Conservation (phyloP, 2,797 vertebrate species). For the Neosalanx taihuensis region DNA sequence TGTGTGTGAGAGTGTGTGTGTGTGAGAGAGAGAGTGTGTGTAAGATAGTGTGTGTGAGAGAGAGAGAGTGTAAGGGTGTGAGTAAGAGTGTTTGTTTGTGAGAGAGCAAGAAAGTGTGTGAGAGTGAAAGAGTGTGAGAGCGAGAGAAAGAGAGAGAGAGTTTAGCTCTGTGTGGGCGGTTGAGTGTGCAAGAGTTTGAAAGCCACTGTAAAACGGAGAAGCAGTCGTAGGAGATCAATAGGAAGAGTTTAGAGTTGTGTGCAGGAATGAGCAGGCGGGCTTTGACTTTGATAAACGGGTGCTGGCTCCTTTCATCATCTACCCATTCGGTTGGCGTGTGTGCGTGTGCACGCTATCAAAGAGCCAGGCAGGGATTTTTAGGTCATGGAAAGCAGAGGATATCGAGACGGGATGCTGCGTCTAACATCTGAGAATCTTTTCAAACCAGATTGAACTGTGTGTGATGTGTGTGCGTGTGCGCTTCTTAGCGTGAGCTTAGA, state of each 20-base stretch:
- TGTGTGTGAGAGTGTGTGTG: too few species aligned
- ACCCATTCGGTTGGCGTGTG: background rate
- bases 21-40: too few species aligned
- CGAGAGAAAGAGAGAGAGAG: too few species aligned
- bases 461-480: background rate
- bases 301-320: slow-evolving; percentile 30
- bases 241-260: slow-evolving; percentile 22
- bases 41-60: too few species aligned
- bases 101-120: background rate
- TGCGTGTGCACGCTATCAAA: slow-evolving; percentile 4
- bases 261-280: slow-evolving; percentile 19
- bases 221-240: slow-evolving; percentile 12
- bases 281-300: slow-evolving; percentile 43
- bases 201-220: background rate
- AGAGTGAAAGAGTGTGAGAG: background rate
- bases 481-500: too few species aligned
- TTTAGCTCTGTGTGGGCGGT: too few species aligned
- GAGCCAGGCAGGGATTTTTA: background rate
- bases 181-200: too few species aligned
- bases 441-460: background rate
- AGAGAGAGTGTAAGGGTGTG: background rate
- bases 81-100: background rate
- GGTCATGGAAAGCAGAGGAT: background rate
- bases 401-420: background rate
- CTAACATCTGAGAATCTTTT: slow-evolving; percentile 5